Evolutionary conservation across 1,140 invertebrate species (phyloP).

Genomic region (Bursaphelenchus mucronatus): DNA sequence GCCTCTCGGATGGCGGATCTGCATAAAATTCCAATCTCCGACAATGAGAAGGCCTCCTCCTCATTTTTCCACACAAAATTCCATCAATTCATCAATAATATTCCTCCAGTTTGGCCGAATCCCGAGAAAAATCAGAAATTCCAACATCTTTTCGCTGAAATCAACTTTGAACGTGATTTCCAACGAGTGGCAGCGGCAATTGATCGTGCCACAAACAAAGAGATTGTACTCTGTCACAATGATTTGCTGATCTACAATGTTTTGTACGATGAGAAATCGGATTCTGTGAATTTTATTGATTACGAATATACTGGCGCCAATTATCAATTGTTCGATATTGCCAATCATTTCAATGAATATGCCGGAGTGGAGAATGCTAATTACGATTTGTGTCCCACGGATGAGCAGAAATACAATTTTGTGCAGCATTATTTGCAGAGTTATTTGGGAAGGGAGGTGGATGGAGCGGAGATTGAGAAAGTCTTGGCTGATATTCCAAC

Average conservation of each 20-base stretch:
- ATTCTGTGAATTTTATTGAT: constrained; percentile 82
- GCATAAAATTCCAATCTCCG: constrained; percentile 22
- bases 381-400: constrained; percentile 36
- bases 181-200: constrained; percentile 57
- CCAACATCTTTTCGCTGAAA: constrained; percentile 18
- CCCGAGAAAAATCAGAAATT: constrained; percentile 40
- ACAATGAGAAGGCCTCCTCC: constrained; percentile 52
- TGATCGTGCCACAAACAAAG: constrained; percentile 70
- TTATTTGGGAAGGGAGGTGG: constrained; percentile 7
- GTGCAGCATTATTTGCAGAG: constrained; percentile 40
- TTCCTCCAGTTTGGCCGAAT: constrained; percentile 33
- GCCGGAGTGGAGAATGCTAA: constrained; percentile 66
- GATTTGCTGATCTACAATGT: constrained; percentile 91
- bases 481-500: constrained; percentile 30
- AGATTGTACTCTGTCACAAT: constrained; percentile 93
- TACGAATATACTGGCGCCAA: constrained; percentile 92
- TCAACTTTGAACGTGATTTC: constrained; percentile 25
- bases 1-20: too few species aligned
- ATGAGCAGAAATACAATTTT: constrained; percentile 43
- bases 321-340: constrained; percentile 92
- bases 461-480: constrained; percentile 28
- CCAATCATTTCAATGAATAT: constrained; percentile 96
- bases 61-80: constrained; percentile 73
- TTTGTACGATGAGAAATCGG: constrained; percentile 44
- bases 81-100: constrained; percentile 71